Evolutionary conservation across 1,140 invertebrate genomes (phyloP), one percentile per base, ranked within the genome.

Genomic region (Doryteuthis pealeii): DNA sequence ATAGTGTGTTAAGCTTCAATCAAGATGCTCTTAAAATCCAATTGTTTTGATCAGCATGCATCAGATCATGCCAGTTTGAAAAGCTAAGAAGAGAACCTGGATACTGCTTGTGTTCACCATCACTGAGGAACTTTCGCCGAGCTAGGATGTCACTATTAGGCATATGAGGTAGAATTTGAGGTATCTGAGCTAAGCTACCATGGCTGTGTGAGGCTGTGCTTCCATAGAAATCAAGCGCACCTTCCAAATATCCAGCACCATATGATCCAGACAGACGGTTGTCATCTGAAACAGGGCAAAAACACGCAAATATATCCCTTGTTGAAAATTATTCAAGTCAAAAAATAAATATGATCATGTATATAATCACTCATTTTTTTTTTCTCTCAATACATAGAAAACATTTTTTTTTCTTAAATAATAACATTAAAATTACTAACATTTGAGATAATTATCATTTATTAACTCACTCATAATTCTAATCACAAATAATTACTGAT

Each of bases 231-330:
- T 85, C 84, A 31, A 79, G 74, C 15, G 81, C 75, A 54, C 77
- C 77, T 30, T 82, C 81, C 28, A 84, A 40, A 62, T 81, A 82
- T 31, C 76, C 75, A 62, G 67, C 90, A 15, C 95, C 95, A 86
- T 93, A 95, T 58, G 88, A 88, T 8, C 95, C 95, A 68, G 89
- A 88, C n/a, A 97, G 88, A 81, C 94, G 92, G 2, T 93, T 94
- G 80, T 85, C 90, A 91, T 76, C 92, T 89, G 72, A 91, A 91
- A 82, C 35, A 10, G 35, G 35, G 35, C 3, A 40, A 40, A 40
- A 40, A 40, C 3, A 10, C n/a, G n/a, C n/a, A n/a, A n/a, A n/a
- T n/a, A n/a, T n/a, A n/a, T n/a, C n/a, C n/a, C n/a, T n/a, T 40
- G 35, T 40, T 40, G 3, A 40, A 40, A 40, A 40, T n/a, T 10